Evolutionary conservation across 30 jellyfish, hydroid and myxozoan species (phyloP).

Genomic region (Aurelia aurita): DNA sequence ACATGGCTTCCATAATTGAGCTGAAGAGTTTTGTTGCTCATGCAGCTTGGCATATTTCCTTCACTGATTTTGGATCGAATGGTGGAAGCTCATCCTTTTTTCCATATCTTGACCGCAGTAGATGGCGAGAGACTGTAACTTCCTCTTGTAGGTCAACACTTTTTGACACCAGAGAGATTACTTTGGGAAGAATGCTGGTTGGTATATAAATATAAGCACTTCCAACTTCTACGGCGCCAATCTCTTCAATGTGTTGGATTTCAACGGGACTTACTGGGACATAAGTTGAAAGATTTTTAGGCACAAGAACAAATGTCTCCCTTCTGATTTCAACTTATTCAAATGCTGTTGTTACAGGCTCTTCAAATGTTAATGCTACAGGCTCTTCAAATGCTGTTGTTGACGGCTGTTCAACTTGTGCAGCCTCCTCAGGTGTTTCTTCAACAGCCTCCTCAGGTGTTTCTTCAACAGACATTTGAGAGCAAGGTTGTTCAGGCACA

Average conservation of each 20-base stretch:
- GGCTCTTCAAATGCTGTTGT: no score
- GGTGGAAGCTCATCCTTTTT: constrained; percentile 1
- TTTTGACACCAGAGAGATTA: neutral
- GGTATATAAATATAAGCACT: neutral
- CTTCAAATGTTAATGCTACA: neutral
- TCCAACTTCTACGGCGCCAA: neutral
- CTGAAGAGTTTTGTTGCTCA: neutral
- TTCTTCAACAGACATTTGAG: no score
- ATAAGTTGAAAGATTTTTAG: neutral
- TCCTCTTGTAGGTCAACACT: neutral
- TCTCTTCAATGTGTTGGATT: neutral
- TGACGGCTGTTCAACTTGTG: no score
- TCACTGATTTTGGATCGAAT: neutral
- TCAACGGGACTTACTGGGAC: neutral
- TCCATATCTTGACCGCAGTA: neutral
- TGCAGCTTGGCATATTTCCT: neutral
- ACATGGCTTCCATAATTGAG: neutral
- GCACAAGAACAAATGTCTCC: neutral
- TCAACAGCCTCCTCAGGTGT: no score
- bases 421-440: no score
- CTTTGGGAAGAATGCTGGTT: neutral
- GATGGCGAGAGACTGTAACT: neutral
- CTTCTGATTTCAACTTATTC: neutral
- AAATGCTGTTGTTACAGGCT: neutral
- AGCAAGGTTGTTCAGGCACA: no score